Evolutionary conservation across 2,888 invertebrate genomes (phyloP), one percentile per base, ranked within the genome.

Genomic region (Strigamia maritima): DNA sequence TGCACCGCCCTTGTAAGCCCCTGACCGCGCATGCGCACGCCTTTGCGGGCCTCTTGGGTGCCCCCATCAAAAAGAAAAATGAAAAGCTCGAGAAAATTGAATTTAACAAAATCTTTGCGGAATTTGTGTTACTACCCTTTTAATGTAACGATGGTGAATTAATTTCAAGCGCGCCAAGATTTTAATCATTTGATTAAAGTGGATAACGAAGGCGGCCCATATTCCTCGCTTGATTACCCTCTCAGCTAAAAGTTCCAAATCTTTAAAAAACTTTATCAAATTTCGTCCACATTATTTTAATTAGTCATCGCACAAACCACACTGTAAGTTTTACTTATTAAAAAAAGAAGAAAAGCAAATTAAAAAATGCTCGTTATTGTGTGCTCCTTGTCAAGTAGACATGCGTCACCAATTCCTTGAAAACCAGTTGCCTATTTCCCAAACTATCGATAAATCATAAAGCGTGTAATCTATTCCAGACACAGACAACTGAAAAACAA

Each of bases 1-100:
- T 49, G 49, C 49, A 49, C 49, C 49, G 49, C 49, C 49, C 49
- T 49, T 49, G 49, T 49, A 49, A 49, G 49, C 49, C 49, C 49
- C 49, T 49, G 49, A 49, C 49, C 49, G 49, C 49, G 49, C 49
- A 49, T 49, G 49, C 49, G 49, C 49, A 49, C 49, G 49, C 49
- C 6, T 49, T 49, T 49, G 49, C 49, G 49, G 49, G 49, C 49
- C 49, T 49, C 49, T 19, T 16, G 49, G 49, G 49, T 49, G 49
- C 49, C 49, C 49, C 16, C 49, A 49, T 49, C 49, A 49, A 49
- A 49, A 49, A 49, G 49, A 49, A 49, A 49, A 49, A 49, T 49
- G 49, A 49, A 49, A 49, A 49, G 49, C 49, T n/a, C n/a, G 49
- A 49, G 49, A 49, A 49, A 49, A 49, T 49, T 49, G 49, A 49